phyloP scores from a whole-genome alignment of 2,113 vertebrate species.

The Silurus meridionalis region DNA sequence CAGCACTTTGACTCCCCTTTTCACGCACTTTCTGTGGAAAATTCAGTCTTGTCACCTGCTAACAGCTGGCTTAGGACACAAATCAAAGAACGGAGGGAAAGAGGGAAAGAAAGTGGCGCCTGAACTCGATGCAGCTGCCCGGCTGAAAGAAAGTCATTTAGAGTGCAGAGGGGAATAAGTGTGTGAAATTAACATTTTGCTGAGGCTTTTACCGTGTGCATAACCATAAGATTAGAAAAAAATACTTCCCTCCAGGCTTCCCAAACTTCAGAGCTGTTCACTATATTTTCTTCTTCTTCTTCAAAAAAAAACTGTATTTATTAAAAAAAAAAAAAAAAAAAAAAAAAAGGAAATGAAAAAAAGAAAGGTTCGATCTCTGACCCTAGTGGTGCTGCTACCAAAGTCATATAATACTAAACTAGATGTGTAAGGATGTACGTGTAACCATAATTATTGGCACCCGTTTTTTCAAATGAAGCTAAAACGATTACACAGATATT shows the following conservation, averaged over 20 bases:
- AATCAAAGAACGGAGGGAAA: conserved; percentile 36
- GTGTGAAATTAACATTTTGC: conserved; percentile 20
- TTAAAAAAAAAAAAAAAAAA: not conserved
- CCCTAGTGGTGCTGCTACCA: not conserved
- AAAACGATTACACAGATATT: not conserved
- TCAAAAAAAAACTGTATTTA: too few species aligned
- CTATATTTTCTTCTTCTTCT: not conserved
- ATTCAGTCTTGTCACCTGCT: conserved; percentile 42
- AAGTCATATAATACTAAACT: not conserved
- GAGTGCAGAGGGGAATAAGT: not conserved
- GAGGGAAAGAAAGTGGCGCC: conserved; percentile 6
- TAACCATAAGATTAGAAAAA: not conserved
- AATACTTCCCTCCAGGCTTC: not conserved
- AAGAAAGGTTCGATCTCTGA: not conserved
- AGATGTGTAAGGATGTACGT: too few species aligned
- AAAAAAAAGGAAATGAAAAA: not conserved
- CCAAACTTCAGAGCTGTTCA: not conserved
- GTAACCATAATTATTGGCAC: not conserved
- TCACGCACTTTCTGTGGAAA: conserved; percentile 26
- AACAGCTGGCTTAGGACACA: conserved; percentile 40
- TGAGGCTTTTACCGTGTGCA: not conserved
- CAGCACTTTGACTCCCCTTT: conserved; percentile 34
- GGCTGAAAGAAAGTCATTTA: conserved; percentile 15
- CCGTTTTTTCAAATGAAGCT: not conserved
- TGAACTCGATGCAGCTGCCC: not conserved